These are phyloP conservation scores for Centropus unirufus DNA, from an alignment of 2,113 vertebrate species.

Conservation along the genomic window DNA sequence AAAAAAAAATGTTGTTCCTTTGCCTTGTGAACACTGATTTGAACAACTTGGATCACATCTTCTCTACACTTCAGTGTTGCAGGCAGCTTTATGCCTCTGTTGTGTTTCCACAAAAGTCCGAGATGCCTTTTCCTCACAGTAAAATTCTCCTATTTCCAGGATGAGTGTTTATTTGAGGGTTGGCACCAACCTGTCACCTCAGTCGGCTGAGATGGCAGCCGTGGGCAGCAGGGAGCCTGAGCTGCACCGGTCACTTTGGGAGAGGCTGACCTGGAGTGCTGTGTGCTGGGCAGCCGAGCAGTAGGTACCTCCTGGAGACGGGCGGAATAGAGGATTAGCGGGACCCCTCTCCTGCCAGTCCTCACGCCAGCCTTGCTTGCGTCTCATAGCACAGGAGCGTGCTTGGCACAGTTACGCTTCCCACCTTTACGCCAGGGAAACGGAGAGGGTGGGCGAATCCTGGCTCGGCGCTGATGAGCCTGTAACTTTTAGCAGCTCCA, in stretches of 20 bases:
- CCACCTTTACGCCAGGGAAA: too few relatives aligned
- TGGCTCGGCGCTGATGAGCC: too few relatives aligned
- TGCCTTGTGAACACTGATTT: background rate
- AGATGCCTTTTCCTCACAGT: too few relatives aligned
- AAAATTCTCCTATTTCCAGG: accelerated
- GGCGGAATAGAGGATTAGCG: accelerated
- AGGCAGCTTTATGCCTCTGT: background rate
- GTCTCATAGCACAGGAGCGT: background rate
- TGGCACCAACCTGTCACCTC: background rate
- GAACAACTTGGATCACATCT: background rate
- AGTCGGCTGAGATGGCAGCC: too few relatives aligned
- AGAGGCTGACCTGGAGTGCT: accelerated
- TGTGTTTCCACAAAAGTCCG: background rate
- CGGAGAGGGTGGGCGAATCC: too few relatives aligned
- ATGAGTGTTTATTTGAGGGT: background rate
- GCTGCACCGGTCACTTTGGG: too few relatives aligned
- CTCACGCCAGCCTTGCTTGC: background rate
- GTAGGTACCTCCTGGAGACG: background rate
- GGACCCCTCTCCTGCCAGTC: background rate
- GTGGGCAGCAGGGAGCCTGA: accelerated
- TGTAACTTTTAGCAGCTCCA: too few relatives aligned
- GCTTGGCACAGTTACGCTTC: too few relatives aligned
- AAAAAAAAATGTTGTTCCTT: background rate
- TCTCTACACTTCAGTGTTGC: background rate
- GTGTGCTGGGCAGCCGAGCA: accelerated